Base-by-base conservation (phyloP, 1,140 invertebrate genomes). In the Apis laboriosa region DNA sequence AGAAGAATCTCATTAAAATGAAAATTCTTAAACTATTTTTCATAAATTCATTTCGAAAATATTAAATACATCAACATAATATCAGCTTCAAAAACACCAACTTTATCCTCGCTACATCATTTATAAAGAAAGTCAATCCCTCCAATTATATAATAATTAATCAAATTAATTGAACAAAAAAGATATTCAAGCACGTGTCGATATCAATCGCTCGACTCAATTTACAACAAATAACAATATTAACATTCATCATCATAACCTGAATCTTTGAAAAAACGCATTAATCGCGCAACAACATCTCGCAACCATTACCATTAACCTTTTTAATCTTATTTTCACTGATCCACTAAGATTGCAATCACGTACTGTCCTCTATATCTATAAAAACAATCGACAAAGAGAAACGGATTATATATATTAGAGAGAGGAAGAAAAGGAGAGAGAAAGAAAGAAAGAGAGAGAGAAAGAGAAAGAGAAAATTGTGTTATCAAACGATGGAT, bases 271-370 rank as follows among this genome's bases (percentile, higher is more conserved):
- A 34, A 2, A 60, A 68, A 80, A 63, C n/a, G 28, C 17, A 34
- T 34, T 13, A 3, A n/a, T 60, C n/a, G 55, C 55, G 34, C 56
- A 61, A 61, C 53, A 79, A 79, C 24, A 19, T 15, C 24, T 34
- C 77, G 53, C 56, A 53, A 63, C 19, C 75, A 43, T 43, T 43
- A 53, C 0, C 70, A 70, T 64, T 74, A 49, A 80, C 64, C 51
- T 74, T n/a, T 51, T 80, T 80, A 74, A 80, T 34, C 60, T 51
- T 21, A 60, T 64, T 74, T 55, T 43, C 15, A 17, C 7, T 34
- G 56, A 17, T 2, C 19, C 0, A 7, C 61, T 21, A 66, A 75
- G 79, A 66, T 80, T 51, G 61, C 51, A 56, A 8, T 34, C 71
- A 34, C 34, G 34, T 43, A 43, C 7, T 34, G 2, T 34, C 34